Conservation (phyloP, 1,140 invertebrate genomes). For the Stratiolaelaps scimitus region DNA sequence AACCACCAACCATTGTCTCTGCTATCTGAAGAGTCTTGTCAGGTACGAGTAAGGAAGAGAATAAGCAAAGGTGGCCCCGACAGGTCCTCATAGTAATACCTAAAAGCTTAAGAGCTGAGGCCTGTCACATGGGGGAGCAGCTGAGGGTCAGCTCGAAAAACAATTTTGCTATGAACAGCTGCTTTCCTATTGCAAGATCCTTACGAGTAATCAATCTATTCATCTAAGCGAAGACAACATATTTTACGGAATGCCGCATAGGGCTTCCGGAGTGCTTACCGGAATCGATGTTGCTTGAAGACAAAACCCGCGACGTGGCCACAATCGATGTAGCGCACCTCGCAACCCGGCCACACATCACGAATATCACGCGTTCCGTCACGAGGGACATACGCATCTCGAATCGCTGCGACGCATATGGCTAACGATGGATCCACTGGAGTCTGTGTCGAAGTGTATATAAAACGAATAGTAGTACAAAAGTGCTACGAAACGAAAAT, state of each 20-base stretch:
- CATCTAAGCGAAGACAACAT: constrained; percentile 3
- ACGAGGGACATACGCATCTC: constrained; percentile 84
- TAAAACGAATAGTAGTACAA: constrained; percentile 9
- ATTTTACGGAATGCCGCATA: constrained; percentile 23
- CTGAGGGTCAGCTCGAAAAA: no score
- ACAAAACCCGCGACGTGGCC: constrained; percentile 84
- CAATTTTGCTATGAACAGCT: no score
- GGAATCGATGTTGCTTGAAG: constrained; percentile 68
- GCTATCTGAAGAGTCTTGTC: no score
- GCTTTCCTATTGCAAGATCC: constrained; percentile 30
- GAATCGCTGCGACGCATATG: constrained; percentile 42
- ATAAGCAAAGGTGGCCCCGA: no score
- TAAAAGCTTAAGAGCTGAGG: no score
- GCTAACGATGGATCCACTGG: constrained; percentile 38
- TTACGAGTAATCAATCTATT: neutral
- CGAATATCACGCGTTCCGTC: constrained; percentile 63
- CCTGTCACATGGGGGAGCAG: no score
- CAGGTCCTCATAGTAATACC: no score
- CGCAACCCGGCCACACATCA: constrained; percentile 79
- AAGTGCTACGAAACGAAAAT: no score
- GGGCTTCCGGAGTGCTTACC: constrained; percentile 53
- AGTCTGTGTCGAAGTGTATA: constrained; percentile 12
- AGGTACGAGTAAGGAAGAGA: no score
- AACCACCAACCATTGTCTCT: no score
- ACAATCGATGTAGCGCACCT: constrained; percentile 69